Evolutionary conservation across 2,888 invertebrate genomes (phyloP), one percentile per base, ranked within the genome.

Genomic region (Macrophya annulata): DNA sequence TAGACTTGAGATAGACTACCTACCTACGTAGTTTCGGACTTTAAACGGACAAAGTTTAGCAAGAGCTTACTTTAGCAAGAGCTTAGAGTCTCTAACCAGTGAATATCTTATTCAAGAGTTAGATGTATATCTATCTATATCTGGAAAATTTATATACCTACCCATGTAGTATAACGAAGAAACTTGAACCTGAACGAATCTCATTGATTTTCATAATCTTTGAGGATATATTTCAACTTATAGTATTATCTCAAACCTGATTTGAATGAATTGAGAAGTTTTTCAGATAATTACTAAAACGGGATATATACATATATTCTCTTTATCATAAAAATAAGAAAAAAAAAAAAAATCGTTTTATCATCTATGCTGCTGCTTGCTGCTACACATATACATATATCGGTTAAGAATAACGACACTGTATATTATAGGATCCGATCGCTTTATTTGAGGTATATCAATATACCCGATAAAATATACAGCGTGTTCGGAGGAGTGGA

Each of bases 11-110:
- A 37, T 31, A 37, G 37, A 68, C 31, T 31, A 74, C 45, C 72
- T 74, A 74, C 72, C 45, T 74, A 45, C 72, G 72, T 45, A 74
- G 72, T 74, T 74, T 74, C 72, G 43, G 72, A 43, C 45, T 74
- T 74, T 74, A 45, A 45, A 74, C 72, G 45, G 72, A 45, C 45
- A 43, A 74, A 74, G 72, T 74, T 74, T 45, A 45, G 45, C 21
- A 25, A 55, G 55, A 55, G 55, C 55, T 55, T 55, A 55, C 55
- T 55, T 55, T 55, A 55, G 55, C 15, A 45, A 74, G 72, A 74
- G 72, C 72, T 74, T 45, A 45, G 43, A 43, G 68, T 12, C 12
- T 37, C 68, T 68, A 68, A 68, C 37, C 68, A 37, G 68, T 37
- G 37, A 68, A 68, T 68, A 68, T 68, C 68, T 68, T 37, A 4